A percentile compares a stretch with the other conserved stretches of the same genome.
These are phyloP conservation scores for Umimayanthus kanabou DNA, from an alignment of 92 coral and sea anemone genomes.

Conservation along the genomic window DNA sequence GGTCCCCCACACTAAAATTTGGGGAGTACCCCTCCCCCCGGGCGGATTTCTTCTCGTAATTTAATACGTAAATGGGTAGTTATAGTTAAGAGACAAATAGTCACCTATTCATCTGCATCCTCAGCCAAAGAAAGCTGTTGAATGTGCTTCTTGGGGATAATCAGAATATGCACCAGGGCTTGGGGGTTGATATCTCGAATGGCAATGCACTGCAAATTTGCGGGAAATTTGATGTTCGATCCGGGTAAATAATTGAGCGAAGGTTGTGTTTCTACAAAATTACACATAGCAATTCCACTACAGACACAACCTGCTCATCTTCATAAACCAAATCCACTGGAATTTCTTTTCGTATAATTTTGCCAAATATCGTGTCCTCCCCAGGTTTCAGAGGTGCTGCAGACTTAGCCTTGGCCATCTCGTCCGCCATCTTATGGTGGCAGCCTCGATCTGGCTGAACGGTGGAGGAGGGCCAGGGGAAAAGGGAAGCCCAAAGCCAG, in stretches of 20 bases:
- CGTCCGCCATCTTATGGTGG: conserved; percentile 15
- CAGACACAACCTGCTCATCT: conserved; percentile 79
- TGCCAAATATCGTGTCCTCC: conserved; percentile 74
- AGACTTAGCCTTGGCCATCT: background rate
- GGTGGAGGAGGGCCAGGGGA: no score
- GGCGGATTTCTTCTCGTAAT: no score
- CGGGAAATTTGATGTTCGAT: background rate
- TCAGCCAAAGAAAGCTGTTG: conserved; percentile 59
- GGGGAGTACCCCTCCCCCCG: no score
- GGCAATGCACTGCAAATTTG: conserved; percentile 67
- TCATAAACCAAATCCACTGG: conserved; percentile 73
- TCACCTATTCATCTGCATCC: conserved; percentile 66
- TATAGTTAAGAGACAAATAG: no score
- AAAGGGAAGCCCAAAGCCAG: no score
- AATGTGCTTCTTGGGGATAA: conserved; percentile 77
- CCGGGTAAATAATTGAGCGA: no score
- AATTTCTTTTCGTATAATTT: conserved; percentile 81
- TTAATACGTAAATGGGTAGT: no score
- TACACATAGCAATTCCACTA: background rate
- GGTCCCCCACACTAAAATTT: no score
- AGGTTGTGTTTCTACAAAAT: background rate
- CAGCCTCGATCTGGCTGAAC: no score
- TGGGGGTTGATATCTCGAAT: conserved; percentile 82
- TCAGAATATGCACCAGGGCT: conserved; percentile 80
- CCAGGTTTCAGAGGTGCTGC: background rate